Conservation (phyloP, 2,797 vertebrate genomes). For the Uromys caudimaculatus region DNA sequence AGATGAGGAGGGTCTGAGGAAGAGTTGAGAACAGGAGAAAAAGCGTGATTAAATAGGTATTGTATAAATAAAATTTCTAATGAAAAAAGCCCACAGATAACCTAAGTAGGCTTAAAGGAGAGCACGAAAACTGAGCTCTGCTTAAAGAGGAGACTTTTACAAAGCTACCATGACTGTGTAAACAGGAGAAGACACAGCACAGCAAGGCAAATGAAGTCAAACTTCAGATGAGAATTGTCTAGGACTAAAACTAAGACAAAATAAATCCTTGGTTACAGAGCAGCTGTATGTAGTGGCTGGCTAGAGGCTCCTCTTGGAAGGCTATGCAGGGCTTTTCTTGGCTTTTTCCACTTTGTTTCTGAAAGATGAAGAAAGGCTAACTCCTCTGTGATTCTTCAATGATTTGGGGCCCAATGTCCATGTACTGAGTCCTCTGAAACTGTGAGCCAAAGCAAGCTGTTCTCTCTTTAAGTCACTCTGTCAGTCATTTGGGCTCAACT, state of each 20-base stretch:
- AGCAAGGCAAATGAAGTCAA: background rate
- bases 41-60: background rate
- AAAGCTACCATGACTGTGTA: background rate
- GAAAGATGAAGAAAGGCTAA: too few species aligned
- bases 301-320: background rate
- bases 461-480: background rate
- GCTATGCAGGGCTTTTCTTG: too few species aligned
- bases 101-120: background rate
- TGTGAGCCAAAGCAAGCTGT: background rate
- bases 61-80: background rate
- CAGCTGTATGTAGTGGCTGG: background rate
- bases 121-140: background rate
- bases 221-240: background rate
- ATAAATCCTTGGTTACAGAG: background rate
- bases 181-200: background rate
- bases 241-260: background rate
- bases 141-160: background rate
- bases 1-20: background rate
- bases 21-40: background rate
- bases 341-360: background rate
- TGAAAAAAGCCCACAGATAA: background rate
- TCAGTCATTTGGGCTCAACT: background rate
- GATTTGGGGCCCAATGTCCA: background rate
- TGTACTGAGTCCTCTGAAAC: background rate
- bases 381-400: background rate